A percentile compares a stretch with the other conserved stretches of the same genome.
Conservation (phyloP, 2,113 vertebrate genomes). For the Etia nguti region DNA sequence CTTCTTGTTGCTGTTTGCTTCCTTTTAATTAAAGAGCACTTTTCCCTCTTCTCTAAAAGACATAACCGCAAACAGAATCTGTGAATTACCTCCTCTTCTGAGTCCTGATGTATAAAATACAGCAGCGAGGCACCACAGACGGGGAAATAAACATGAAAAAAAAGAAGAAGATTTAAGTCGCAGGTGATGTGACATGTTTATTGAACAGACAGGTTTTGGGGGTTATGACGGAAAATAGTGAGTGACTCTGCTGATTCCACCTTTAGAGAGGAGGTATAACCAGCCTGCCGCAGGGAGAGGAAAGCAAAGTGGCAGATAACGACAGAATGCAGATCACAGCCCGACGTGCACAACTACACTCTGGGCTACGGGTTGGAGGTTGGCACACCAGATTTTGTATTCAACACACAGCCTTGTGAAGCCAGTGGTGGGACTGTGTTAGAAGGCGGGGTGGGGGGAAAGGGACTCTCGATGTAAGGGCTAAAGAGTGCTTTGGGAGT, state of each 20-base stretch:
- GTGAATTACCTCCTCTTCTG: background rate
- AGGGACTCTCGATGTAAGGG: slow-evolving; percentile 10
- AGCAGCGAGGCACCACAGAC: background rate
- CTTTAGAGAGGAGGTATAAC: slow-evolving; percentile 14
- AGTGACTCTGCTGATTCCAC: slow-evolving; percentile 24
- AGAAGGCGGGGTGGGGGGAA: background rate
- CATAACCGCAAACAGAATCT: background rate
- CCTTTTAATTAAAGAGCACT: background rate
- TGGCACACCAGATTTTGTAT: slow-evolving; percentile 30
- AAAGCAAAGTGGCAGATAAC: slow-evolving; percentile 52
- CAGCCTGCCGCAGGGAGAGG: slow-evolving; percentile 37
- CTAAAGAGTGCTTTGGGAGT: slow-evolving; percentile 48
- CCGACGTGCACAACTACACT: background rate
- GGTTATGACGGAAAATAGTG: background rate
- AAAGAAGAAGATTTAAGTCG: background rate
- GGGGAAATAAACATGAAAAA: background rate
- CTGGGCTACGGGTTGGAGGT: slow-evolving; percentile 28
- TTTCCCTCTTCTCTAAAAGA: background rate
- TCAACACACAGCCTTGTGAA: slow-evolving; percentile 15
- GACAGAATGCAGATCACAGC: slow-evolving; percentile 58
- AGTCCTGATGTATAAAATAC: background rate
- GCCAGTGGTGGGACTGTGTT: background rate
- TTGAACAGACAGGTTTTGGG: background rate
- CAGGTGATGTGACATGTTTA: background rate
- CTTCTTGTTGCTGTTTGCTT: background rate